Evolutionary conservation across 1,140 invertebrate genomes (phyloP), one percentile per base, ranked within the genome.

Genomic region (Drosophila nigrodunni): DNA sequence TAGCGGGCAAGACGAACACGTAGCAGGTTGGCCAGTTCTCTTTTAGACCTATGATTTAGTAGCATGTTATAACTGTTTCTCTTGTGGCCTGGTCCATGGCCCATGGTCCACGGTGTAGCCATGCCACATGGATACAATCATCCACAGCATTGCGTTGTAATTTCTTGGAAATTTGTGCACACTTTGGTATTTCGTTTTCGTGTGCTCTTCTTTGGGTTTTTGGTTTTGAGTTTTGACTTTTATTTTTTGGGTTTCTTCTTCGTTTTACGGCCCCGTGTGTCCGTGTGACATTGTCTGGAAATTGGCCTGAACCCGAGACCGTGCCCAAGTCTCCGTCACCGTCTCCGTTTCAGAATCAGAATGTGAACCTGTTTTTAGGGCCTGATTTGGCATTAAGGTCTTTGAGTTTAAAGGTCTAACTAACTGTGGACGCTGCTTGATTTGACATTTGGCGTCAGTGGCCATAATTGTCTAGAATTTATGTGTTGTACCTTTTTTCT

Each of bases 371-470:
- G 88, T 90, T 91, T 87, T 83, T 90, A 81, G 88, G 88, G 87
- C 80, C 78, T 78, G 85, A 85, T 88, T 88, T 88, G 85, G 85
- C 85, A 89, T 82, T 70, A 66, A 67, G 75, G 70, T 79, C 43
- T 47, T 50, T 21, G 65, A 82, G 86, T 85, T 82, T 85, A 89
- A 85, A 89, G 85, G 85, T 88, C 86, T 82, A 88, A 88, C 85
- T 88, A 90, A 90, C 85, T 88, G 80, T 83, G 85, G 75, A 77
- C 80, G 76, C 86, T 60, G 62, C 76, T 91, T 85, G 85, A 91
- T 89, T 91, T 91, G 88, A 91, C 88, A 91, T 85, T 91, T 91
- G 88, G 89, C 88, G 89, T 91, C 89, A 85, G 78, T 89, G 85
- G 82, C 86, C 76, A 90, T 90, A 90, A 90, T 90, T 90, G 86